phyloP scores from a whole-genome alignment of 2,113 vertebrate species.

The Hystrix cristata region DNA sequence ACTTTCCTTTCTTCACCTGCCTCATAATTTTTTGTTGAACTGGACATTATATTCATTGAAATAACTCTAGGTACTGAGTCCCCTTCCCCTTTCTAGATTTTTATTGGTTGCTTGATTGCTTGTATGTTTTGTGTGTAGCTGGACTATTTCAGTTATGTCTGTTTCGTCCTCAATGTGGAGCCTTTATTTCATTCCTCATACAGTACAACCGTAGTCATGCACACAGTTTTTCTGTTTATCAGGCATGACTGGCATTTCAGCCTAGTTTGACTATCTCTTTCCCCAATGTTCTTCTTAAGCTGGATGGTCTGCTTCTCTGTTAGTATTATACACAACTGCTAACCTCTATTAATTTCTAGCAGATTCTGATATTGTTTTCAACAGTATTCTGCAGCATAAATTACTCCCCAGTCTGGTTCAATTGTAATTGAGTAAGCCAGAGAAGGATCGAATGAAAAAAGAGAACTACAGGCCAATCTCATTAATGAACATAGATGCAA shows the following conservation, averaged over 20 bases:
- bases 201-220: neutral
- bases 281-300: constrained; percentile 15
- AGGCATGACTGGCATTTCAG: constrained; percentile 3
- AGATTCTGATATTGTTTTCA: constrained; percentile 8
- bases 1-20: neutral
- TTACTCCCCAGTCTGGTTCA: neutral
- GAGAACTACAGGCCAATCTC: no score
- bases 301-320: neutral
- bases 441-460: no score
- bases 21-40: neutral
- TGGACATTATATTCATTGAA: constrained; percentile 10
- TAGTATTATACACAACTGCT: constrained; percentile 26
- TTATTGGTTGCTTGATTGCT: neutral
- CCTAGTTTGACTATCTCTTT: neutral
- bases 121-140: constrained; percentile 9
- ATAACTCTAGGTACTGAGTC: constrained; percentile 7
- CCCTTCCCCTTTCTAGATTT: neutral
- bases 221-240: neutral
- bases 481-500: no score
- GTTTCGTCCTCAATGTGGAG: neutral
- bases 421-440: neutral
- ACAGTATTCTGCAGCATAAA: neutral
- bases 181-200: neutral
- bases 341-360: neutral
- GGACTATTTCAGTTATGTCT: neutral